Evolutionary conservation across 2,797 vertebrate genomes (phyloP).

Genomic region (Oreochromis mossambicus): DNA sequence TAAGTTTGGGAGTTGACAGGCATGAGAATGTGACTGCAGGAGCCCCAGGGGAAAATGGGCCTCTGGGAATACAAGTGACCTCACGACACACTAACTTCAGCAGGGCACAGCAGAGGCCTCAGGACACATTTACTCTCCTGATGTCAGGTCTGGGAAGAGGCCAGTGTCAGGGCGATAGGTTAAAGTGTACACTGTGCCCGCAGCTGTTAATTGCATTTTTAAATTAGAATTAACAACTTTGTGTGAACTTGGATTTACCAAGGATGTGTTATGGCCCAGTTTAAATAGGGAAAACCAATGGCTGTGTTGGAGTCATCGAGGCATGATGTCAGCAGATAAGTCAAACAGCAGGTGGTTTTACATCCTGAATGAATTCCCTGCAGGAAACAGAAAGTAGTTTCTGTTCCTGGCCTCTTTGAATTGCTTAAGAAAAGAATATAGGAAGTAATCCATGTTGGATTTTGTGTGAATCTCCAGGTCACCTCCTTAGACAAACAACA

Average conservation of each 20-base stretch:
- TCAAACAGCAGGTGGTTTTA: neutral
- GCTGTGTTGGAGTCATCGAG: neutral
- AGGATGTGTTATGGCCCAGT: neutral
- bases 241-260: neutral
- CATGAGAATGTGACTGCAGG: slow-evolving; percentile 52
- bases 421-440: neutral
- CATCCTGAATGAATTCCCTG: neutral
- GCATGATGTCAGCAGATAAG: neutral
- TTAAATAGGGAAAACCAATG: neutral
- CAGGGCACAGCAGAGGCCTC: slow-evolving; percentile 21
- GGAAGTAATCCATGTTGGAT: neutral
- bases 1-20: slow-evolving; percentile 36
- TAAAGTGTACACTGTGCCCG: neutral
- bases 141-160: slow-evolving; percentile 58
- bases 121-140: slow-evolving; percentile 13
- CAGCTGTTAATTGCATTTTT: neutral
- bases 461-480: slow-evolving; percentile 12
- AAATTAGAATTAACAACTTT: neutral
- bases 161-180: neutral
- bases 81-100: slow-evolving; percentile 28
- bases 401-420: neutral
- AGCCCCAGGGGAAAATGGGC: slow-evolving; percentile 23
- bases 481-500: slow-evolving; percentile 44
- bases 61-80: slow-evolving; percentile 61
- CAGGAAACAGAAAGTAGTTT: neutral